Conservation (phyloP, 2,797 vertebrate species). For the Phoeniculus purpureus region DNA sequence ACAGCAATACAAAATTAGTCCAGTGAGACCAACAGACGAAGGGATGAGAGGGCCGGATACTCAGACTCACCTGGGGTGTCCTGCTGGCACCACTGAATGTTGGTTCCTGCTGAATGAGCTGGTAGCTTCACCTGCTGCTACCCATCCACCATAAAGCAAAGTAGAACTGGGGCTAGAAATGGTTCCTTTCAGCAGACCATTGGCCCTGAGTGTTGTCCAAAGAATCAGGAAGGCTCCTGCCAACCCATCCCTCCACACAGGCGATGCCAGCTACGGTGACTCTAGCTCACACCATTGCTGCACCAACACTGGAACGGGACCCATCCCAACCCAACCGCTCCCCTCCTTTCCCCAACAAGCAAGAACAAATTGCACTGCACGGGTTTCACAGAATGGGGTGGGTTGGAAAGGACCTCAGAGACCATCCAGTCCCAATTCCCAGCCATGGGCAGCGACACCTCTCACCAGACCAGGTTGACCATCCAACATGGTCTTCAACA, state of each 20-base stretch:
- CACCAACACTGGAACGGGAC: background rate
- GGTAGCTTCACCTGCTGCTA: background rate
- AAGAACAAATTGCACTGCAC: too few species aligned
- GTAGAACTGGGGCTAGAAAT: background rate
- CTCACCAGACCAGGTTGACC: too few species aligned
- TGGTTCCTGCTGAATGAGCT: background rate
- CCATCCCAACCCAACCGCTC: background rate
- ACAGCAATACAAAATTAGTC: background rate
- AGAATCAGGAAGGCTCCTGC: background rate
- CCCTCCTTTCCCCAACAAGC: background rate
- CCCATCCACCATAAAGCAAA: background rate
- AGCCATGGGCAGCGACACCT: too few species aligned
- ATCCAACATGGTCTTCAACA: too few species aligned
- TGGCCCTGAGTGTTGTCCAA: background rate
- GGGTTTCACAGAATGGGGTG: too few species aligned
- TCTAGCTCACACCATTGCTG: too few species aligned
- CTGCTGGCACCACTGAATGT: background rate
- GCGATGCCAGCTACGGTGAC: background rate
- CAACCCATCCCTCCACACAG: background rate
- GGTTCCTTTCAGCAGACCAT: background rate
- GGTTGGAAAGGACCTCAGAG: too few species aligned
- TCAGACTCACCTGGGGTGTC: background rate
- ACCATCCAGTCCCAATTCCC: too few species aligned
- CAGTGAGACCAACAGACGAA: background rate
- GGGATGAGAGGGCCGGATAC: background rate